Conservation (phyloP, 2,113 vertebrate genomes). For the Zapus hudsonius region DNA sequence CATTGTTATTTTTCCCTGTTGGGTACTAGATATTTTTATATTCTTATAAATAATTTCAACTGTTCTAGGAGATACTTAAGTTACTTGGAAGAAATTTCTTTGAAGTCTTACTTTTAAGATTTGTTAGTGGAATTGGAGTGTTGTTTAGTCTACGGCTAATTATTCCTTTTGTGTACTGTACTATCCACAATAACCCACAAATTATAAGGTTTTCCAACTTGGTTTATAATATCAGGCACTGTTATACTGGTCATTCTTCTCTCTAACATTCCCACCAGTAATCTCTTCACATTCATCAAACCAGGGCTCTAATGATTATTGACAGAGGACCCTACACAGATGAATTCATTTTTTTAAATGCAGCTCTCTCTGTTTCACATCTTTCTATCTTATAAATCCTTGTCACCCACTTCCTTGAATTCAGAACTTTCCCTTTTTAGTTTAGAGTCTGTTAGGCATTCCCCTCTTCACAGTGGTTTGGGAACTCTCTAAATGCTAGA, state of each 20-base stretch:
- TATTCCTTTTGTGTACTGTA: background rate
- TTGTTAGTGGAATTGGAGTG: background rate
- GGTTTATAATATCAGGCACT: background rate
- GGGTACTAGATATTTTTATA: conserved; percentile 13
- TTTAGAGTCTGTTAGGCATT: background rate
- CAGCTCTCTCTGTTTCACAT: background rate
- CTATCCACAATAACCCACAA: background rate
- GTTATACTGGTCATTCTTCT: background rate
- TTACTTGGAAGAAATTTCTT: conserved; percentile 12
- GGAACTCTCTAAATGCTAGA: background rate
- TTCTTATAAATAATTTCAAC: conserved; percentile 51
- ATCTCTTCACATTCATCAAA: background rate
- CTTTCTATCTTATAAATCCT: background rate
- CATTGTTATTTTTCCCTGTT: conserved; percentile 31
- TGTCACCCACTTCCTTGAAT: background rate
- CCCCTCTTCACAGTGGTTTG: background rate
- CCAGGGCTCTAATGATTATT: background rate
- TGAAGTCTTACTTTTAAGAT: conserved; percentile 30
- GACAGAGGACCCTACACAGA: background rate
- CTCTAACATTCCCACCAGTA: background rate
- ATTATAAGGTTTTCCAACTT: conserved; percentile 9
- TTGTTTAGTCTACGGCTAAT: conserved; percentile 35
- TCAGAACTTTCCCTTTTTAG: background rate
- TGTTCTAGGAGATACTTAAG: conserved; percentile 33
- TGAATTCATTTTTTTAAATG: background rate